These are phyloP conservation scores for Cotesia glomerata DNA, from an alignment of 1,140 invertebrate genomes.

Conservation along the genomic window DNA sequence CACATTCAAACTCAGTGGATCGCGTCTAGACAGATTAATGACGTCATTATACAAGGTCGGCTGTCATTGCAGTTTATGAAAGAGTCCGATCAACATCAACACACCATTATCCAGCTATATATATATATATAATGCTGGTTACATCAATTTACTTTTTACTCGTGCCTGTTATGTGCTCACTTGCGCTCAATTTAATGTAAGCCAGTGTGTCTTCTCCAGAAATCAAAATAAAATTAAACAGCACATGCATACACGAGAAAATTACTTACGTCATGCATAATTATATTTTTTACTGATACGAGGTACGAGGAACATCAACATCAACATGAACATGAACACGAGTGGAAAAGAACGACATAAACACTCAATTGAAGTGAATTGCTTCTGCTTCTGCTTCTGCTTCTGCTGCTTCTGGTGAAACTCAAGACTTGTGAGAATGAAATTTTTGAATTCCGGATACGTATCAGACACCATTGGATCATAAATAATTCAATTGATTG, in stretches of 20 bases:
- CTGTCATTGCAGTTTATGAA: slow-evolving; percentile 39
- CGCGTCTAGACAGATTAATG: slow-evolving; percentile 48
- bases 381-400: no score
- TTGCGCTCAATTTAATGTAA: no score
- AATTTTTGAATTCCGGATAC: slow-evolving; percentile 21
- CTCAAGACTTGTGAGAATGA: not conserved
- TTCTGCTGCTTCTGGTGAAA: no score
- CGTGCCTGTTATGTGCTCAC: no score
- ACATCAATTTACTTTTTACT: no score
- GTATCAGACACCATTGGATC: slow-evolving; percentile 34
- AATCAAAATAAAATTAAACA: slow-evolving; percentile 9
- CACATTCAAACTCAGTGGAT: slow-evolving; percentile 32
- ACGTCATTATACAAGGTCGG: slow-evolving; percentile 53
- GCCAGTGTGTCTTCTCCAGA: no score
- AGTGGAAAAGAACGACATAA: not conserved
- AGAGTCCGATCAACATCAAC: not conserved
- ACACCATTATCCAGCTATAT: not conserved
- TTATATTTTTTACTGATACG: no score
- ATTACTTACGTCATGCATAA: no score
- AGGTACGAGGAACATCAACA: no score
- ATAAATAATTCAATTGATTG: slow-evolving; percentile 48
- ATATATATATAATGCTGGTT: not conserved
- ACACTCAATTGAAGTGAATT: not conserved
- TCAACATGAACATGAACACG: no score
- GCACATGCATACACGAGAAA: not conserved